Evolutionary conservation across 2,888 invertebrate species (phyloP), one percentile per base, ranked within the genome.

Genomic region (Agriopis marginaria): DNA sequence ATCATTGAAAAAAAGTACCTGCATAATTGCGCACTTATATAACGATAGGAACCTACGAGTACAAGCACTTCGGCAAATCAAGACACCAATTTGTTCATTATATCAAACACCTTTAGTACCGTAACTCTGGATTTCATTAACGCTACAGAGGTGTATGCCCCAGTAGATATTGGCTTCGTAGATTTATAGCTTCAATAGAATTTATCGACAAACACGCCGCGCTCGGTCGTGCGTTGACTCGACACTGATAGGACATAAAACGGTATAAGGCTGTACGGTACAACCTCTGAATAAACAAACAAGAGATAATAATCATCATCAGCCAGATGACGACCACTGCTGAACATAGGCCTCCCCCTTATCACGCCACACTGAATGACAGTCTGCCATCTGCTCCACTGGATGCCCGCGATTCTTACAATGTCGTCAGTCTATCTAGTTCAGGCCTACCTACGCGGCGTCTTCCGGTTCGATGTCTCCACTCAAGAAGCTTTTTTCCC

Each of bases 141-240:
- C 78, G 53, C 67, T 51, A 17, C 44, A n/a, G 56, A 51, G 66
- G 58, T 68, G n/a, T 63, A 66, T 70, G 79, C 74, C 74, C 74
- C 77, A 79, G 84, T 82, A 58, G 58, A 66, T 66, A 86, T 85
- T 84, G 86, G 76, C 80, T 72, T 53, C 73, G 78, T 78, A 79
- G 83, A 89, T 89, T 89, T 89, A 89, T 86, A 79, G 85, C 78
- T 72, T 75, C 83, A 83, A 86, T 87, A 87, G 86, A 86, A 88
- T 89, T 77, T 77, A 77, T 75, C 70, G 74, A 68, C 68, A 63
- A 66, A 71, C 72, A 67, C 77, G 79, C 75, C 72, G n/a, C 42
- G 12, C 39, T 51, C n/a, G 47, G 49, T 42, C 63, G 56, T 56
- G 56, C 56, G 14, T 63, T 45, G 62, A 44, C 32, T 50, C 12